Evolutionary conservation across 2,797 vertebrate species (phyloP), one percentile per base, ranked within the genome.

Genomic region (Eulemur mongoz): DNA sequence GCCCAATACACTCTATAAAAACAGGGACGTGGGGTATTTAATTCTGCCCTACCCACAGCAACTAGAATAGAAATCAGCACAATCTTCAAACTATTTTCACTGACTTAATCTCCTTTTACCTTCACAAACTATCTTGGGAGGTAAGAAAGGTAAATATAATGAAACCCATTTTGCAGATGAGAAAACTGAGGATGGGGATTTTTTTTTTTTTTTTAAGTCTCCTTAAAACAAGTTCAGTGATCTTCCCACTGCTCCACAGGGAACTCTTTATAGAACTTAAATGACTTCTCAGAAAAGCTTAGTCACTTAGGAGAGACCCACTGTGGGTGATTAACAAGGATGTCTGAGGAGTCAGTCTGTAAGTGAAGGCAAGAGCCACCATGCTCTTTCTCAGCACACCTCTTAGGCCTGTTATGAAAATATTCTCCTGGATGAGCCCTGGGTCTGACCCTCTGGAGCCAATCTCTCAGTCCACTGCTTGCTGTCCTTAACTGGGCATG

Each of bases 401-500:
- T 79, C 83, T 59, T 50, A 54, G 50, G 45, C n/a, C 45, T 79
- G 4, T 83, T 76, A 63, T 4, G 50, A 92, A 95, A 88, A 88
- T 22, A 67, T 40, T n/a, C 7, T 63, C 23, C 30, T 52, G 78
- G 54, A 43, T 78, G 2, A n/a, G 40, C 35, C 52, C 85, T 87
- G 75, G 38, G n/a, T 89, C 69, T 92, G 78, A 88, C 73, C 94
- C 81, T 92, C 45, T 57, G 50, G 20, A 95, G 48, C 73, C 79
- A 79, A n/a, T 48, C 81, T 72, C 59, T 75, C 76, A 65, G 73
- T 30, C 67, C 11, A 69, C 35, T 45, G 23, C 45, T 86, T 20
- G 57, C 91, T 86, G 52, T 52, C 96, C 95, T 95, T 95, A 97
- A 94, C 78, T 32, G 82, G 78, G 88, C 89, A 93, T 89, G 94